Evolutionary conservation across 2,797 vertebrate species (phyloP), one percentile per base, ranked within the genome.

Genomic region (Alectoris magna): DNA sequence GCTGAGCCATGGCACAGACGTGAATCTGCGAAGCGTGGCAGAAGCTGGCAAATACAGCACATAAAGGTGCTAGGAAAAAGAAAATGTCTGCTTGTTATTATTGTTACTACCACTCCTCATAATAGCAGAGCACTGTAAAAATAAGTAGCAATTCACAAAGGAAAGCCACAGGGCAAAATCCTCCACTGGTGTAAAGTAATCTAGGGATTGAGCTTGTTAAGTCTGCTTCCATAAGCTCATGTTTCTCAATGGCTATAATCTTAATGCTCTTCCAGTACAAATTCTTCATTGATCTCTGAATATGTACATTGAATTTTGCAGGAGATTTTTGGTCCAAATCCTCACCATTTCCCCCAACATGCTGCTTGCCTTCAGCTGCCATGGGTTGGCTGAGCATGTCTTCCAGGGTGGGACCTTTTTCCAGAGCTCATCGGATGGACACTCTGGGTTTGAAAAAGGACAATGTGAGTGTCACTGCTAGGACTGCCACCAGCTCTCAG

Each of bases 381-480:
- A 31, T 38, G 46, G 39, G 17, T 22, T 8, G 3, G 44, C 15
- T 0, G 2, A 43, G 38, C 27, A 7, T 18, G 3, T 15, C 59
- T 55, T 46, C 62, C 41, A 24, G 67, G 59, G 49, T 24, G 22
- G 23, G 59, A 8, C 9, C 39, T 39, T 58, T 64, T 48, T 55
- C 49, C 18, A 53, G 34, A 73, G 5, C 29, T 66, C 44, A 31
- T 43, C 9, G 6, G 27, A 36, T 43, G 60, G 27, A 26, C 27
- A 3, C 27, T 53, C 27, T 4, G 29, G 2, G 1, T 62, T 69
- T 60, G 60, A 83, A 38, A 79, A 58, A 29, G 39, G 51, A 79
- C 60, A 39, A 15, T 2, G 11, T 0, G 0, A 3, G 14, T 29
- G 46, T 53, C 43, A 2, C 38, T 39, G 51, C 77, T 19, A 1